Conservation (phyloP, 2,113 vertebrate species). For the Mionectes macconnelli region DNA sequence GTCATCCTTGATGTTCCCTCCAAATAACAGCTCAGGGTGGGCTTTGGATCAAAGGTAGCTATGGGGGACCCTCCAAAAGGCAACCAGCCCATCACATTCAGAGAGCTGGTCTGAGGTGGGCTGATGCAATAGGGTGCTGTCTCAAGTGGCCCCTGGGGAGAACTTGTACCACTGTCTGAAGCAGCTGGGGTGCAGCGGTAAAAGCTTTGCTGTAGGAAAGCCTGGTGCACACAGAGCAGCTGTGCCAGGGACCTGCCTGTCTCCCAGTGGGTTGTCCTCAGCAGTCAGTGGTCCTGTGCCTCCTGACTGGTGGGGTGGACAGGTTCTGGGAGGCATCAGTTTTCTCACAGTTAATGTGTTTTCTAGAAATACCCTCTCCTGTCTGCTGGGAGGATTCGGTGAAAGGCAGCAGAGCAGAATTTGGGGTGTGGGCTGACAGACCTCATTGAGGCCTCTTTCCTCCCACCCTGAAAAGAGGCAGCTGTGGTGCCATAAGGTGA, state of each 20-base stretch:
- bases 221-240: not conserved
- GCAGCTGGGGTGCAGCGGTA: not conserved
- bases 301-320: not conserved
- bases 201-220: not conserved
- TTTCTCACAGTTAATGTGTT: not conserved
- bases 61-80: not conserved
- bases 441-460: fast-evolving
- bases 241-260: not conserved
- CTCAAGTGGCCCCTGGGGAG: not conserved
- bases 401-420: not conserved
- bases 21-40: not conserved
- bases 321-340: not conserved
- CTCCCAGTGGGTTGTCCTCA: not conserved
- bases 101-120: not conserved
- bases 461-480: not conserved
- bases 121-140: not conserved
- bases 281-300: not conserved
- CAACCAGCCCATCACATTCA: not conserved
- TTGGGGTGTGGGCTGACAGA: not conserved
- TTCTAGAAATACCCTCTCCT: not conserved
- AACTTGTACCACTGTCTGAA: not conserved
- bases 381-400: not conserved
- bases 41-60: not conserved
- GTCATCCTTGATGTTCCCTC: not conserved
- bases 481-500: not conserved